A percentile compares a stretch with the other conserved stretches of the same genome.
These are phyloP conservation scores for Quiscalus mexicanus DNA, from an alignment of 2,113 vertebrate genomes.

Conservation along the genomic window DNA sequence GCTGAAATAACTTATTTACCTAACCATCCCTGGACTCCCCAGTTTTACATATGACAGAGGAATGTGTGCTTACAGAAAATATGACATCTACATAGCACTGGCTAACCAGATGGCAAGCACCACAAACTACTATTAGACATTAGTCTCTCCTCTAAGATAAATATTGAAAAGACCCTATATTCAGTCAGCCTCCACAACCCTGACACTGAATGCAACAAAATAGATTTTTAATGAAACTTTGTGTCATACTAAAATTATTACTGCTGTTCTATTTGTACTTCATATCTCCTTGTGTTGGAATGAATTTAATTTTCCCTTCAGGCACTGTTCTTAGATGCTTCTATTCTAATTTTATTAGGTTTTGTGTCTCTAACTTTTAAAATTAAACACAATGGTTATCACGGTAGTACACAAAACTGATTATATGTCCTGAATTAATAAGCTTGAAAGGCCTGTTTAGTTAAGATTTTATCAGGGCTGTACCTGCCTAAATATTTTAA, in stretches of 20 bases:
- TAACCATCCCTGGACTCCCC: neutral
- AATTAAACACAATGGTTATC: constrained; percentile 34
- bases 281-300: constrained; percentile 15
- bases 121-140: neutral
- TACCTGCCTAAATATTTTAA: constrained; percentile 7
- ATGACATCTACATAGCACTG: neutral
- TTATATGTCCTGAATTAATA: neutral
- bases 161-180: neutral
- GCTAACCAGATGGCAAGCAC: neutral
- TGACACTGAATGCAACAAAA: neutral
- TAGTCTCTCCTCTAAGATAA: neutral
- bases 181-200: neutral
- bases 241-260: constrained; percentile 6
- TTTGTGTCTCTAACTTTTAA: constrained; percentile 21
- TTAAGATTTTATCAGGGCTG: constrained; percentile 2
- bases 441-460: neutral
- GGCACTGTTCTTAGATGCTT: neutral
- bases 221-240: constrained; percentile 19
- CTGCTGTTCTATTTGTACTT: constrained; percentile 22
- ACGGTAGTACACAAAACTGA: constrained; percentile 6
- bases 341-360: constrained; percentile 25
- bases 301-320: constrained; percentile 47
- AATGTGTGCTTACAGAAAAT: neutral
- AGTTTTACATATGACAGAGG: neutral
- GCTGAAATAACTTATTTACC: neutral